A percentile compares a stretch with the other conserved stretches of the same genome.
These are phyloP conservation scores for Rhodinocichla rosea DNA, from an alignment of 2,113 vertebrate species.

Conservation along the genomic window DNA sequence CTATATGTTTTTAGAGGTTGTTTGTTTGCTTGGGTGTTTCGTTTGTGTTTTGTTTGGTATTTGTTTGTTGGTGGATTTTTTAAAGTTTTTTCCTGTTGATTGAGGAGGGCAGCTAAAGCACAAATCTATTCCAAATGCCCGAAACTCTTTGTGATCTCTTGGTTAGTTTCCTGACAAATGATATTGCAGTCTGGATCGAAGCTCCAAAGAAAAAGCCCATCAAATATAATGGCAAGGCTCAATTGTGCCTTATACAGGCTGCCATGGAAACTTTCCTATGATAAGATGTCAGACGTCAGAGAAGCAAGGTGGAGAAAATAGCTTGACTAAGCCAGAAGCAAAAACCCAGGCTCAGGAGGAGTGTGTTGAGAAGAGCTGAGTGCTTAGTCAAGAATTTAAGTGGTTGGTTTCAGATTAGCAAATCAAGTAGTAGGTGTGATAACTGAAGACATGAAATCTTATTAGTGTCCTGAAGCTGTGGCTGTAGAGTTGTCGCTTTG, in stretches of 20 bases:
- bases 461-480: neutral
- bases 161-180: neutral
- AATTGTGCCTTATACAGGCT: neutral
- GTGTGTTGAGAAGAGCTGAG: neutral
- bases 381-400: neutral
- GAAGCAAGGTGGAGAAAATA: neutral
- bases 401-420: neutral
- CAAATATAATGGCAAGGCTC: neutral
- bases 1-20: too few species aligned
- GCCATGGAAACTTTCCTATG: neutral
- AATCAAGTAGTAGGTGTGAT: neutral
- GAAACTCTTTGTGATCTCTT: neutral
- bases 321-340: neutral
- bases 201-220: neutral
- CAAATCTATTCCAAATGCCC: neutral
- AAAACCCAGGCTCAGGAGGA: neutral
- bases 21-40: neutral
- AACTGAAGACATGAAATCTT: neutral
- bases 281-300: neutral
- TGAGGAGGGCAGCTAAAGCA: neutral
- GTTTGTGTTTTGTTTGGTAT: neutral
- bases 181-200: neutral
- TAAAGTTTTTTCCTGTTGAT: neutral
- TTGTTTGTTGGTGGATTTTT: accelerated
- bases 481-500: neutral